Evolutionary conservation across 2,888 invertebrate species (phyloP).

Genomic region (Conomelus anceps): DNA sequence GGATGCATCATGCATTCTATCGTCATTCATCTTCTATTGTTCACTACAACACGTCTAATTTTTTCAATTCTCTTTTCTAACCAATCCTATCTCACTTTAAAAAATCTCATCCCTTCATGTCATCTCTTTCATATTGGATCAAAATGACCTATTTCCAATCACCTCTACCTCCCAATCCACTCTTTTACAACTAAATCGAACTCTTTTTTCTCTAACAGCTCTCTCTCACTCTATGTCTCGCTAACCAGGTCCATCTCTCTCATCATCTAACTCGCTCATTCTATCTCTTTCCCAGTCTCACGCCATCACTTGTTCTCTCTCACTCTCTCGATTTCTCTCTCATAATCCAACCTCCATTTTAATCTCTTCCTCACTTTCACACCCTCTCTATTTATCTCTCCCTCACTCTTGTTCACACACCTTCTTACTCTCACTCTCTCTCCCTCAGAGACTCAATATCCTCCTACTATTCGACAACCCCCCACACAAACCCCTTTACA

Average conservation of each 20-base stretch:
- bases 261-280: neutral
- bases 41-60: too few species aligned
- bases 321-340: neutral
- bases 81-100: too few species aligned
- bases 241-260: constrained; percentile 4
- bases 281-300: neutral
- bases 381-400: neutral
- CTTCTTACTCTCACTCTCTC: constrained; percentile 7
- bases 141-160: too few species aligned
- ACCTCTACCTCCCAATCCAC: too few species aligned
- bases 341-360: neutral
- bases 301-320: constrained; percentile 1
- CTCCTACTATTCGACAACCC: too few species aligned
- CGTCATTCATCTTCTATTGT: too few species aligned
- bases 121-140: too few species aligned
- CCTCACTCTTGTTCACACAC: too few species aligned
- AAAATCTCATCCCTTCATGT: too few species aligned
- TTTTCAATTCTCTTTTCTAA: too few species aligned
- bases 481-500: too few species aligned
- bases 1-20: too few species aligned
- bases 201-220: neutral
- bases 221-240: constrained; percentile 5
- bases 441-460: neutral
- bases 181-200: neutral
- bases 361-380: neutral